Conservation (phyloP, 2,797 vertebrate species). For the Picus viridis region DNA sequence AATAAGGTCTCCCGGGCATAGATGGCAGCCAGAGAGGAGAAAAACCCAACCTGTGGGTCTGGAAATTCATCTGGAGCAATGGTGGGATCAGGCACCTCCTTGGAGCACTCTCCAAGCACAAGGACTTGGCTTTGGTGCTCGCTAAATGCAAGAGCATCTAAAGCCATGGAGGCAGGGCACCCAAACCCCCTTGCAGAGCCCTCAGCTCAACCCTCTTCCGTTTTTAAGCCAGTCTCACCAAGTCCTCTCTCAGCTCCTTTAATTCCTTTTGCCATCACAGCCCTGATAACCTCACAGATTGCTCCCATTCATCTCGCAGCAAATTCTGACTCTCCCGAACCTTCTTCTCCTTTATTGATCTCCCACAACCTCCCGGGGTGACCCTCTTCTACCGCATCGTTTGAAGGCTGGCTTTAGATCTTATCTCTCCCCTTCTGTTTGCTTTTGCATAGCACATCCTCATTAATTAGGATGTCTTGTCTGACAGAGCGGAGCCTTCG, state of each 20-base stretch:
- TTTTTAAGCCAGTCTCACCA: not conserved
- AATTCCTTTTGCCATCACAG: not conserved
- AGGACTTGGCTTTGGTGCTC: not conserved
- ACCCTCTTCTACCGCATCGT: not conserved
- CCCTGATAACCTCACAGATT: not conserved
- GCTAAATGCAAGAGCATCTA: not conserved
- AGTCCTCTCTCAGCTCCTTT: not conserved
- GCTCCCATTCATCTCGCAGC: not conserved
- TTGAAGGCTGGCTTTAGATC: not conserved
- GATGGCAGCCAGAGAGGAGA: not conserved
- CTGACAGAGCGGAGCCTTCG: not conserved
- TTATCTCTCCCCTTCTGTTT: not conserved
- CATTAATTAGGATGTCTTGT: slow-evolving; percentile 64
- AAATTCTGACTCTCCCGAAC: not conserved
- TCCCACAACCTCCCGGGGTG: not conserved
- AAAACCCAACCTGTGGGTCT: not conserved
- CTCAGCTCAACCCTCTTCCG: not conserved
- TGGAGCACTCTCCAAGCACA: accelerated
- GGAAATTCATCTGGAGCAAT: not conserved
- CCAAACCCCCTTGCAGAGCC: not conserved
- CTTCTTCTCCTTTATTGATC: not conserved
- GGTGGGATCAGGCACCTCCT: accelerated
- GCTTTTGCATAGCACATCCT: slow-evolving; percentile 15
- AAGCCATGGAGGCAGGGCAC: not conserved
- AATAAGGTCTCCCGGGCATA: not conserved